Base-by-base conservation (phyloP, 2,888 invertebrate genomes). In the Melanargia galathea region DNA sequence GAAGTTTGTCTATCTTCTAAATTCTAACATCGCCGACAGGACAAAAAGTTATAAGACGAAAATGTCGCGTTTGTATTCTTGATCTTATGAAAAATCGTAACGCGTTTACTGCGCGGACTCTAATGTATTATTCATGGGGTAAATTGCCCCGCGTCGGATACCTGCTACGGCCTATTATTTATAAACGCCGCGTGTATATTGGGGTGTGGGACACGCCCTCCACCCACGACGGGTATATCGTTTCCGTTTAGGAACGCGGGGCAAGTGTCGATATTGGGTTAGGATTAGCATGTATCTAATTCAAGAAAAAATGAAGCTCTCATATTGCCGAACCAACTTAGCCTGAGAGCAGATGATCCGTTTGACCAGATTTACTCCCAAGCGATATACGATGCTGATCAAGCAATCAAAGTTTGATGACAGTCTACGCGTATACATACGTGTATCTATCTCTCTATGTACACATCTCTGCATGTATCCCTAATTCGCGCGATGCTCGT, bases 31-130 rank as follows among this genome's bases (percentile, higher is more conserved):
- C 38, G n/a, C 2, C 18, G 43, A 43, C 8, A 8, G 18, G 18
- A 16, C 8, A 2, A 16, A 40, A 16, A 16, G 16, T n/a, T 16
- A 7, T 16, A 33, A 20, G 52, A 52, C 35, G 13, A 52, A 52
- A 4, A 13, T 0, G 20, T 20, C 52, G 52, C 52, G 11, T 35
- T 33, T 33, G 33, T 35, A 6, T 26, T 30, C 2, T 8, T 13
- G 20, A 52, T 1, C 35, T 89, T 90, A 90, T 88, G 90, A 90
- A 90, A 90, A 90, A 90, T 90, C 88, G 87, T 90, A 90, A 90
- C 89, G 80, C 87, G 74, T 84, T 90, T 90, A 90, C 81, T 69
- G 84, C 84, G 86, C 89, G 90, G 89, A 89, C 89, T 80, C 69
- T 63, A 60, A 60, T 90, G 78, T 81, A 90, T 90, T 87, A 90